Percentiles rank a stretch among this genome's conserved stretches.
Evolutionary conservation across 1,140 invertebrate species (phyloP).

Genomic region (Penaeus vannamei): DNA sequence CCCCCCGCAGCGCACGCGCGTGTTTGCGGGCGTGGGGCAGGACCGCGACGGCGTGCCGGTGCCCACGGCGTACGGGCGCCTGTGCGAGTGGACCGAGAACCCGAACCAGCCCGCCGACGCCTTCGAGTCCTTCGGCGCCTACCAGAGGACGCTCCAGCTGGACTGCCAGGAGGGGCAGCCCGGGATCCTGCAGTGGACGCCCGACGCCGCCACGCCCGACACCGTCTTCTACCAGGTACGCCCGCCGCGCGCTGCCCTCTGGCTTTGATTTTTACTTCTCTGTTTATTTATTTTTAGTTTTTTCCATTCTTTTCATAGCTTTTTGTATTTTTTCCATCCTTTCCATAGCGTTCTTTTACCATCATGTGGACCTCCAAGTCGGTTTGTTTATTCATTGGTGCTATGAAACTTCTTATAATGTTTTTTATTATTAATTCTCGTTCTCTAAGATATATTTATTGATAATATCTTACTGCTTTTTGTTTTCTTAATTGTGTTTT

Average conservation of each 20-base stretch:
- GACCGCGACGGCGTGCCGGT: constrained; percentile 78
- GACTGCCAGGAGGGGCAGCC: constrained; percentile 88
- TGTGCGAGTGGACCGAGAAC: constrained; percentile 90
- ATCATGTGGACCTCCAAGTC: too few relatives aligned
- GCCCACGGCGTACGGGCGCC: constrained; percentile 83
- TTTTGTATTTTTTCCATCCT: too few relatives aligned
- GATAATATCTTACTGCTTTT: too few relatives aligned
- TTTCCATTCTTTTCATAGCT: too few relatives aligned
- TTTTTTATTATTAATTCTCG: too few relatives aligned
- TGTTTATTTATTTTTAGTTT: too few relatives aligned
- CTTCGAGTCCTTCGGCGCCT: constrained; percentile 88
- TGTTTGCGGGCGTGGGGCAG: constrained; percentile 84
- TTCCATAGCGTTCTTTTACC: too few relatives aligned
- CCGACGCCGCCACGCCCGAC: constrained; percentile 84
- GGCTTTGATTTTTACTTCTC: too few relatives aligned
- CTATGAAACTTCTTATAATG: too few relatives aligned
- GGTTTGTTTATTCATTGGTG: too few relatives aligned
- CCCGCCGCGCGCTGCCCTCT: background rate
- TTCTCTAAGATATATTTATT: too few relatives aligned
- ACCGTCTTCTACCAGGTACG: constrained; percentile 83
- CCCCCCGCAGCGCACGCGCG: constrained; percentile 79
- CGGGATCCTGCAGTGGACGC: constrained; percentile 88
- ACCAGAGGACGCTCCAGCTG: constrained; percentile 85
- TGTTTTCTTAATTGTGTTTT: too few relatives aligned
- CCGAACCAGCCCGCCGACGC: constrained; percentile 80